These are phyloP conservation scores for Himantopus leucocephalus DNA, from an alignment of 2,113 vertebrate species.

Conservation along the genomic window DNA sequence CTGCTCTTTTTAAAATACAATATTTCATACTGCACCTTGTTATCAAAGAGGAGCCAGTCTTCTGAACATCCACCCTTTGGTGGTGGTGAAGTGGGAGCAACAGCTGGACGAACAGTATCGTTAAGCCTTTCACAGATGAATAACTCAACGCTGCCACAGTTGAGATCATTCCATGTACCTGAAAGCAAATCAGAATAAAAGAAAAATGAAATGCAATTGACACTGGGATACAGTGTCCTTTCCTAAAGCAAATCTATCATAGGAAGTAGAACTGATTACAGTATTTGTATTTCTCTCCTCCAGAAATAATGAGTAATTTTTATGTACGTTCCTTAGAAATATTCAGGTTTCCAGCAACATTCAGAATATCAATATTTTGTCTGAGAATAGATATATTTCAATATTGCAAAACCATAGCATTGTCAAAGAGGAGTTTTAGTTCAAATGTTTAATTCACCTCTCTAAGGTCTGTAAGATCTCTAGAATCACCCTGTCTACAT, in stretches of 20 bases:
- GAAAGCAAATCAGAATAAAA: not conserved
- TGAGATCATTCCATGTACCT: conserved; percentile 97
- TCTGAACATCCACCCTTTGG: conserved; percentile 82
- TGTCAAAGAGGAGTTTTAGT: not conserved
- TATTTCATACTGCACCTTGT: conserved; percentile 77
- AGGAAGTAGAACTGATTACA: not conserved
- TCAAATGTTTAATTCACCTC: not conserved
- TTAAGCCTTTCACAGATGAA: conserved; percentile 90
- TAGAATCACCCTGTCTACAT: not conserved
- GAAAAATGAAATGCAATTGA: not conserved
- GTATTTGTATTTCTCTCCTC: not conserved
- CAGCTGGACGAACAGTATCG: conserved; percentile 76
- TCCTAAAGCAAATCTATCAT: not conserved
- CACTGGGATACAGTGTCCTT: not conserved
- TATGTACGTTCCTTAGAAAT: not conserved
- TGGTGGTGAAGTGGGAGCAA: conserved; percentile 65
- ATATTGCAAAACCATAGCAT: not conserved
- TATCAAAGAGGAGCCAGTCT: conserved; percentile 82
- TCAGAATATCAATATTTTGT: not conserved
- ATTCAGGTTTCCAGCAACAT: not conserved
- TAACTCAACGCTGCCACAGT: conserved; percentile 82
- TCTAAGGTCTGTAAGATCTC: not conserved
- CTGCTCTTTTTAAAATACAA: not conserved
- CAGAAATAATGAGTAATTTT: not conserved
- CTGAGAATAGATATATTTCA: not conserved